Percentiles rank a stretch among this genome's conserved stretches.
Conservation (phyloP, 2,113 vertebrate species). For the Psammodynastes pulverulentus region DNA sequence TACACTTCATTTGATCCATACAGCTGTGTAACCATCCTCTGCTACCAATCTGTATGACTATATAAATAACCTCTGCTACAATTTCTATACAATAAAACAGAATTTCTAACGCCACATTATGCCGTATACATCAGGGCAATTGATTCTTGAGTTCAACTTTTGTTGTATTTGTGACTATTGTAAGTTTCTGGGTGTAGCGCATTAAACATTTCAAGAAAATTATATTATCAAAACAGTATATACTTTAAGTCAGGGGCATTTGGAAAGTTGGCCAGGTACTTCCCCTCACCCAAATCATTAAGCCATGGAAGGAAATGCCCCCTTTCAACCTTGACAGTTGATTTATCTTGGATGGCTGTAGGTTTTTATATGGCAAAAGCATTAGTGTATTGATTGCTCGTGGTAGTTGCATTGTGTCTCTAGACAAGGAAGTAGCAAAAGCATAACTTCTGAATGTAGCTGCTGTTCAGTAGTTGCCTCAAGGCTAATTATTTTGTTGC, state of each 20-base stretch:
- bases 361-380: background rate
- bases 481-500: background rate
- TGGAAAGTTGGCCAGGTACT: background rate
- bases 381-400: background rate
- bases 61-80: too few species aligned
- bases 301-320: accelerated
- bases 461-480: background rate
- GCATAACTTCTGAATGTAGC: background rate
- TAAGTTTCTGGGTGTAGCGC: background rate
- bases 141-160: background rate
- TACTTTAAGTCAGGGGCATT: background rate
- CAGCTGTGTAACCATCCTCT: too few species aligned
- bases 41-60: too few species aligned
- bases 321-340: background rate
- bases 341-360: background rate
- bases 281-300: background rate
- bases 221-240: background rate
- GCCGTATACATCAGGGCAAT: background rate
- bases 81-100: too few species aligned
- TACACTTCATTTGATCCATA: too few species aligned
- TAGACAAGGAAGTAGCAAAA: background rate
- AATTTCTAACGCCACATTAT: background rate
- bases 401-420: background rate
- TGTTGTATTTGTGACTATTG: accelerated
- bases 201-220: background rate